phyloP scores from a whole-genome alignment of 1,140 invertebrate genomes.

The Eriocheir sinensis region DNA sequence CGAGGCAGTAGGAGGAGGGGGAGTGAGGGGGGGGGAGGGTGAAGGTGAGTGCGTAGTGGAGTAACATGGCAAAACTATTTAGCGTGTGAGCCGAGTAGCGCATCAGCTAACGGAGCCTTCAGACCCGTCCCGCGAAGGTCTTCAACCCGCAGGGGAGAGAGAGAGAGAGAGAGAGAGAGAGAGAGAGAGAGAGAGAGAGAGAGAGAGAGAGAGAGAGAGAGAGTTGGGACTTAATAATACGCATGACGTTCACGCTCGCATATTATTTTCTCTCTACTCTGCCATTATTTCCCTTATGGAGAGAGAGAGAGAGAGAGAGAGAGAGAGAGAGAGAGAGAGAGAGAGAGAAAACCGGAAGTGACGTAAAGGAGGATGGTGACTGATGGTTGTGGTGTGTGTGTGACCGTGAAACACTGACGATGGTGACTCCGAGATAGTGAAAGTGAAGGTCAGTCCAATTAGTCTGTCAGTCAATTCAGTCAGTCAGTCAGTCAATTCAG shows the following conservation, averaged over 20 bases:
- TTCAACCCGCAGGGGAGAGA: neutral
- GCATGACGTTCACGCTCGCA: neutral
- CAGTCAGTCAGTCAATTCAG: neutral
- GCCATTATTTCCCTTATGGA: too few species aligned
- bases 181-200: conserved; percentile 22
- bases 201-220: neutral
- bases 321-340: neutral
- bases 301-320: neutral
- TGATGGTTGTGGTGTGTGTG: neutral
- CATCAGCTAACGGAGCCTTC: neutral
- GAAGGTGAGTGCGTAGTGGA: neutral
- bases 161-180: conserved; percentile 22
- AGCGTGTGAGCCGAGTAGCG: neutral
- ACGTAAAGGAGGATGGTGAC: neutral
- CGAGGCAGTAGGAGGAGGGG: too few species aligned
- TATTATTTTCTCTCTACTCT: too few species aligned
- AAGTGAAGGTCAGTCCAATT: neutral
- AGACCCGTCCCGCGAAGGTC: neutral
- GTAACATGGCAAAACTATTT: neutral
- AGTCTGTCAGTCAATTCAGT: neutral
- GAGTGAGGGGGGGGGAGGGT: too few species aligned
- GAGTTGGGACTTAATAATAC: neutral
- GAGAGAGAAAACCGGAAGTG: neutral
- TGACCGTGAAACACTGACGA: neutral
- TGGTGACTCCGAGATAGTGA: neutral